phyloP scores from a whole-genome alignment of 2,888 invertebrate genomes.

The Nephrotoma guestfalica region DNA sequence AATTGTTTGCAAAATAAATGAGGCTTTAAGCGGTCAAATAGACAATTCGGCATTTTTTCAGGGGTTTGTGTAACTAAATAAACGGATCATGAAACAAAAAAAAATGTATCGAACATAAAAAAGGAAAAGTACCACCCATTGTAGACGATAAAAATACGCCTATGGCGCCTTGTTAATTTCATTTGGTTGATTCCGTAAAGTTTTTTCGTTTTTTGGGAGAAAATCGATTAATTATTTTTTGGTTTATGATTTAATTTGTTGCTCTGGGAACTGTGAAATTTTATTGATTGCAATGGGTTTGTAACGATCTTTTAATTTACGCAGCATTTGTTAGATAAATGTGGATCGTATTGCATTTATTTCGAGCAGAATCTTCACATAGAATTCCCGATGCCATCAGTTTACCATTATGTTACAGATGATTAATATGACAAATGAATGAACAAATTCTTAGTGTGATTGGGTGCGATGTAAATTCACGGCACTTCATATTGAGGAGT shows the following conservation, averaged over 20 bases:
- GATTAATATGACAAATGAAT: no score
- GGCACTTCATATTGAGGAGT: no score
- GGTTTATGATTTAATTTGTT: background rate
- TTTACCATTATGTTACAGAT: no score
- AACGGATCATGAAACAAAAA: background rate
- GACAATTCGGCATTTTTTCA: background rate
- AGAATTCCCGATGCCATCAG: background rate
- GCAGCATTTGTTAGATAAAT: background rate
- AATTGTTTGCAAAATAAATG: conserved; percentile 4
- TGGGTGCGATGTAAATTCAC: no score
- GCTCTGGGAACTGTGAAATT: background rate
- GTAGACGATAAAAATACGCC: background rate
- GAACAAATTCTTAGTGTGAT: no score
- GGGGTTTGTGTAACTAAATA: background rate
- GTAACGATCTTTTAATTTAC: background rate
- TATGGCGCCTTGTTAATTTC: background rate
- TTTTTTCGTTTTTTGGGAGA: background rate
- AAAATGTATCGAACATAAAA: background rate
- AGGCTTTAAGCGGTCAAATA: conserved; percentile 2
- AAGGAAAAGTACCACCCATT: background rate
- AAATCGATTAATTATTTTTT: background rate
- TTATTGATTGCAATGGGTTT: background rate
- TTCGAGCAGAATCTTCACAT: background rate
- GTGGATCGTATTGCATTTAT: background rate
- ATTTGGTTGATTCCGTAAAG: background rate